phyloP scores from a whole-genome alignment of 2,888 invertebrate genomes.

The Nemotelus nigrinus region DNA sequence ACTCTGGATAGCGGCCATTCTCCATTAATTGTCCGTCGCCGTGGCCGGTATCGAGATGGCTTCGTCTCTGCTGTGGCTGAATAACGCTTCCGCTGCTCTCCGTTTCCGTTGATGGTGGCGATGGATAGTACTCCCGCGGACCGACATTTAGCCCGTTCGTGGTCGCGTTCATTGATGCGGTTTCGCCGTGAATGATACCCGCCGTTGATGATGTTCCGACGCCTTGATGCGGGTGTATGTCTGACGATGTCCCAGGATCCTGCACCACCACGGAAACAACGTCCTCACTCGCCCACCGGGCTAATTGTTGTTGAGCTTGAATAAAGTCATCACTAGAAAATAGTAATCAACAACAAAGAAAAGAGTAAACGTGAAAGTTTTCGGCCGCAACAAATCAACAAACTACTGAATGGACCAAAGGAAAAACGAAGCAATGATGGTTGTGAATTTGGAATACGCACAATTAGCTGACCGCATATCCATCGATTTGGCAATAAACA shows the following conservation, averaged over 20 bases:
- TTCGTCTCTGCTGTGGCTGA: slow-evolving; percentile 60
- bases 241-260: slow-evolving; percentile 62
- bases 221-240: slow-evolving; percentile 64
- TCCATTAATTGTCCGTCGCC: slow-evolving; percentile 68
- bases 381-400: slow-evolving; percentile 44
- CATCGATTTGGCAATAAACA: no score
- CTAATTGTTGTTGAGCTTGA: slow-evolving; percentile 96
- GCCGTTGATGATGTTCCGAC: slow-evolving; percentile 69
- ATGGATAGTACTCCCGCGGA: slow-evolving; percentile 66
- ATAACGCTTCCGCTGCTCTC: slow-evolving; percentile 69
- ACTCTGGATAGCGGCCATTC: slow-evolving; percentile 77
- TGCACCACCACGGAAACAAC: slow-evolving; percentile 71
- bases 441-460: no score
- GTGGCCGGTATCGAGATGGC: slow-evolving; percentile 61
- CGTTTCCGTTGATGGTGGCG: slow-evolving; percentile 67
- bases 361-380: slow-evolving; percentile 68
- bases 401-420: no score
- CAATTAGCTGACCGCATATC: no score
- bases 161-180: slow-evolving; percentile 56
- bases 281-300: slow-evolving; percentile 94
- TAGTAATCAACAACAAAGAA: slow-evolving; percentile 79
- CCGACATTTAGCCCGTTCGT: slow-evolving; percentile 66
- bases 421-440: no score
- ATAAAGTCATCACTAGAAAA: slow-evolving; percentile 97
- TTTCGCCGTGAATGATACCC: slow-evolving; percentile 67